A percentile compares a stretch with the other conserved stretches of the same genome.
Evolutionary conservation across 2,797 vertebrate genomes (phyloP).

Genomic region (Protonibea diacanthus): DNA sequence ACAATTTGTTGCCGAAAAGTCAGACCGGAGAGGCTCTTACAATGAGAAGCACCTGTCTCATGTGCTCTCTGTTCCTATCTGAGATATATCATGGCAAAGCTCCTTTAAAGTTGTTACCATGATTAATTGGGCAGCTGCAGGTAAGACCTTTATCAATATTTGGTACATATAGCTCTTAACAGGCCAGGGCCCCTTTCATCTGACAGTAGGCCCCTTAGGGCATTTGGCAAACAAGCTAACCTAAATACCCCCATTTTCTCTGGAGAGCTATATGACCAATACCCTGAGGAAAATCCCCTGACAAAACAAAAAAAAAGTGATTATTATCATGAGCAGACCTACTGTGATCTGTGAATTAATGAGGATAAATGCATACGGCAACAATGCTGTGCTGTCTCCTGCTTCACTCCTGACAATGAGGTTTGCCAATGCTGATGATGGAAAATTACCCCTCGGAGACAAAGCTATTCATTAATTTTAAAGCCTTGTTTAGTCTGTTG

Average conservation of each 20-base stretch:
- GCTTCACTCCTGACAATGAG: slow-evolving; percentile 78
- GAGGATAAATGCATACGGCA: slow-evolving; percentile 77
- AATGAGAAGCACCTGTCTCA: slow-evolving; percentile 70
- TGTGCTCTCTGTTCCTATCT: slow-evolving; percentile 57
- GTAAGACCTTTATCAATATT: slow-evolving; percentile 83
- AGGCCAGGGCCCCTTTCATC: slow-evolving; percentile 75
- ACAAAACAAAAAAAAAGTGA: slow-evolving; percentile 68
- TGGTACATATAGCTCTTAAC: slow-evolving; percentile 75
- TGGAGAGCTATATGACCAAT: slow-evolving; percentile 70
- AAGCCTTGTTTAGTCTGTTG: slow-evolving; percentile 88
- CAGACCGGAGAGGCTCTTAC: slow-evolving; percentile 55
- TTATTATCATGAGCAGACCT: slow-evolving; percentile 74
- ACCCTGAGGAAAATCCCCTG: slow-evolving; percentile 64
- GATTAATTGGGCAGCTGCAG: slow-evolving; percentile 73
- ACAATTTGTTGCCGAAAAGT: slow-evolving; percentile 69
- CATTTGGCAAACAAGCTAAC: slow-evolving; percentile 76
- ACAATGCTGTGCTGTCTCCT: slow-evolving; percentile 69
- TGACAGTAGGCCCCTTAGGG: slow-evolving; percentile 64
- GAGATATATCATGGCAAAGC: slow-evolving; percentile 42
- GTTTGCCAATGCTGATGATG: slow-evolving; percentile 84
- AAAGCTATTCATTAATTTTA: slow-evolving; percentile 88
- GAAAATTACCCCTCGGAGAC: slow-evolving; percentile 86
- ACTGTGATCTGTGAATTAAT: slow-evolving; percentile 83
- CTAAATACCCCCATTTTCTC: slow-evolving; percentile 72
- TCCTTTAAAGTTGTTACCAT: slow-evolving; percentile 66